Evolutionary conservation across 2,113 vertebrate genomes (phyloP), one percentile per base, ranked within the genome.

Genomic region (Corythoichthys intestinalis): DNA sequence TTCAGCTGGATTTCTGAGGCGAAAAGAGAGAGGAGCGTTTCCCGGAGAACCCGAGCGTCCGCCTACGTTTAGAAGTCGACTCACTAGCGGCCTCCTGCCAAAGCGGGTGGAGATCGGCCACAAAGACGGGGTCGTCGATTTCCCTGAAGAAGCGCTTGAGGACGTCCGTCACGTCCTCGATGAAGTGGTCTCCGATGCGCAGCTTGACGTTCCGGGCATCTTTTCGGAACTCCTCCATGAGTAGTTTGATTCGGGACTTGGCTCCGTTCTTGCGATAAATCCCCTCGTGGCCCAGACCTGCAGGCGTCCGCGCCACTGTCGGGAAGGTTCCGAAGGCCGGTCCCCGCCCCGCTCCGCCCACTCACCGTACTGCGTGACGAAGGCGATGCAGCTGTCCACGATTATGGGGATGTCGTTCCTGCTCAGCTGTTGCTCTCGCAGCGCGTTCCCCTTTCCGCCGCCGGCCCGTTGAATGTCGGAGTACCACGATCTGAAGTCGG

Each of bases 121-220:
- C 96, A 84, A 98, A 97, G 82, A 99, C 81, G 0, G 94, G 96
- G 76, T 99, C 97, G 2, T 98, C 94, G 0, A 98, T 90, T 85
- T 99, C 97, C 1, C 97, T 90, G 86, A 99, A 98, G 89, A 99
- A 99, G 80, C 97, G 93, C 86, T 99, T 99, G 8, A 99, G 90
- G 4, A 98, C 97, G 0, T 99, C 96, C 0, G 97, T 98, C 77
- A 98, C 97, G 0, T 99, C 97, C 80, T 99, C 97, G 0, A 99
- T 95, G 79, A 98, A 98, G 90, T 98, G 95, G 80, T 99, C 96
- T 0, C 91, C 95, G 39, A 96, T 97, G 15, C 96, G 92, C 57
- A 98, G 92, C 64, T 97, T 98, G 77, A 99, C 97, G 0, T 96
- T 96, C 14, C 97, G 93, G 5, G 97, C 97, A 0, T 98, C 97